Evolutionary conservation across 2,797 vertebrate species (phyloP), one percentile per base, ranked within the genome.

Genomic region (Leontocebus nigricollis): DNA sequence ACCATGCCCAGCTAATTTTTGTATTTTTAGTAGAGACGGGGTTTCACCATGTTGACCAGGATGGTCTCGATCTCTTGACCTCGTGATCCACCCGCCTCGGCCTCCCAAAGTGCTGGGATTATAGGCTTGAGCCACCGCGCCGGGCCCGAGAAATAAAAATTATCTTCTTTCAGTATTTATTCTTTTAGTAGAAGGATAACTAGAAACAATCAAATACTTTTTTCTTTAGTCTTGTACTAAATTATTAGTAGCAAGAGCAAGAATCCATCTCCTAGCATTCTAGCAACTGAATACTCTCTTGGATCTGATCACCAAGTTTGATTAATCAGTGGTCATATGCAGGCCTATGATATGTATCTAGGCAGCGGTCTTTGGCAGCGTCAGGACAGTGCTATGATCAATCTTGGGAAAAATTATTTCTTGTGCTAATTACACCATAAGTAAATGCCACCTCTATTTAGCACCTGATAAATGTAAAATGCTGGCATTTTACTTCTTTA

Each of bases 391-490:
- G 22, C 13, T 27, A n/a, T n/a, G 59, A 57, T 39, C 36, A 86
- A n/a, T 55, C 59, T 59, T 77, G 48, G 85, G 52, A 83, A 82
- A 82, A 87, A 85, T 67, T 15, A 50, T 36, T 92, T 84, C 52
- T 26, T 79, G 36, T 67, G 55, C 36, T 93, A 61, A 89, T 55
- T 50, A 96, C 39, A 88, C 75, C 27, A 26, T 50, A 39, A n/a
- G 12, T 64, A 87, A 96, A 77, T 85, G 5, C 30, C 70, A 73
- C 57, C 61, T 83, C 72, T 82, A 67, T 44, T 96, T 76, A 82
- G 52, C 48, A 93, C 30, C 12, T 90, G 70, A 96, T 14, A 96
- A 80, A 93, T 67, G 46, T 80, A 46, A 89, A 90, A 57, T 33
- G 61, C 55, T 88, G 50, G 50, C 48, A 72, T 92, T 90, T 92